These are phyloP conservation scores for Tetranychus piercei DNA, from an alignment of 2,888 invertebrate genomes.

Conservation along the genomic window DNA sequence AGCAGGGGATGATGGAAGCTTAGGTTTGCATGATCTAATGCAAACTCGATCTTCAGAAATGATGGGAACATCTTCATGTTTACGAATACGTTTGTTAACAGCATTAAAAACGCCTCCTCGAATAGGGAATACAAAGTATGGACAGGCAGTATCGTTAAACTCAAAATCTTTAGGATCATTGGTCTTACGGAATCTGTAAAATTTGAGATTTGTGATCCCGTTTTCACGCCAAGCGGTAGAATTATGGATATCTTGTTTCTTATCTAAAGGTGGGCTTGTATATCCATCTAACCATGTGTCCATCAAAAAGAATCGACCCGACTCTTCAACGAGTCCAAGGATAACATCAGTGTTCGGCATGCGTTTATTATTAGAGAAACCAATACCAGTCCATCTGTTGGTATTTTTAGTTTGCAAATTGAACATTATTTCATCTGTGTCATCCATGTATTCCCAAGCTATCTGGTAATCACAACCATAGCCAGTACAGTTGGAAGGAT, in stretches of 20 bases:
- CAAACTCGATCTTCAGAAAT: conserved; percentile 58
- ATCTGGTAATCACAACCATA: conserved; percentile 60
- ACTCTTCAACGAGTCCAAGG: conserved; percentile 66
- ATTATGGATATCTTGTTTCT: conserved; percentile 49
- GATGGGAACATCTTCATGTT: conserved; percentile 52
- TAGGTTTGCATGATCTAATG: conserved; percentile 35
- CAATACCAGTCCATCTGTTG: conserved; percentile 73
- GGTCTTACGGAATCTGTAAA: conserved; percentile 55
- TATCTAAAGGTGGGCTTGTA: conserved; percentile 34
- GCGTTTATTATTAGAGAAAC: conserved; percentile 49
- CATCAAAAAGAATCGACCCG: conserved; percentile 61
- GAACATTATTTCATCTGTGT: conserved; percentile 55
- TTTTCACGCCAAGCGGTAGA: conserved; percentile 50
- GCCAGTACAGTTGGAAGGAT: conserved; percentile 49
- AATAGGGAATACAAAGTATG: conserved; percentile 69
- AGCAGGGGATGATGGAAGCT: neutral
- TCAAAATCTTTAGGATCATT: conserved; percentile 52
- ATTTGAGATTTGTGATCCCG: conserved; percentile 56
- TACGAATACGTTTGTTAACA: conserved; percentile 64
- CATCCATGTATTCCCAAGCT: conserved; percentile 52
- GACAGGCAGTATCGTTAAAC: conserved; percentile 60
- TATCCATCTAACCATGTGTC: conserved; percentile 66
- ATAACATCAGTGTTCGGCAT: conserved; percentile 78
- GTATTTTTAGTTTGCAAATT: conserved; percentile 57
- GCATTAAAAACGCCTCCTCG: conserved; percentile 62